Conservation (phyloP, 1,140 invertebrate genomes). For the Lethrus apterus region DNA sequence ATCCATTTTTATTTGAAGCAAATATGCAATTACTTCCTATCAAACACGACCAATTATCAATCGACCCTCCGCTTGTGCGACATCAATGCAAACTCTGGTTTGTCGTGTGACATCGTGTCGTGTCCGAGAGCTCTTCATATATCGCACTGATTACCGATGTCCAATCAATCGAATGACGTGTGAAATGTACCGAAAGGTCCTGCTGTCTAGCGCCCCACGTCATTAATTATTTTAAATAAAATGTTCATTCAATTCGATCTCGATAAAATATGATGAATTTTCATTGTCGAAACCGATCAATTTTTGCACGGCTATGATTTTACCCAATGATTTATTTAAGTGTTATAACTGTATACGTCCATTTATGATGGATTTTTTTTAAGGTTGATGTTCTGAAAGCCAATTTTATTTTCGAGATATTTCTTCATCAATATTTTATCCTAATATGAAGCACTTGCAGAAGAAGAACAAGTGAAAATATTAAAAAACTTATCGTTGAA, state of each 20-base stretch:
- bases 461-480: too few species aligned
- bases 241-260: too few species aligned
- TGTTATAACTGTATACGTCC: background rate
- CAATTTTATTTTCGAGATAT: too few species aligned
- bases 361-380: background rate
- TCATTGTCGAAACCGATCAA: too few species aligned
- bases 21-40: too few species aligned
- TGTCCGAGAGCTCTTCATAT: conserved; percentile 10
- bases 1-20: too few species aligned
- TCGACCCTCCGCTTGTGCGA: conserved; percentile 2
- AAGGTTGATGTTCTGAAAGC: too few species aligned
- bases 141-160: conserved; percentile 2
- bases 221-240: conserved; percentile 16
- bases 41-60: background rate
- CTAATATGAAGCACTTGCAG: too few species aligned
- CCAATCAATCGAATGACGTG: conserved; percentile 9
- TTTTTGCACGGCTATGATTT: background rate
- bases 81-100: conserved; percentile 7
- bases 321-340: background rate
- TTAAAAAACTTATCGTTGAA: too few species aligned
- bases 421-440: too few species aligned
- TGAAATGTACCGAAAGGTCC: conserved; percentile 12
- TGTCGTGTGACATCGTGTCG: conserved; percentile 3
- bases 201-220: background rate
- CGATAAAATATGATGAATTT: too few species aligned